These are phyloP conservation scores for Eidolon helvum DNA, from an alignment of 2,113 vertebrate species.

Conservation along the genomic window DNA sequence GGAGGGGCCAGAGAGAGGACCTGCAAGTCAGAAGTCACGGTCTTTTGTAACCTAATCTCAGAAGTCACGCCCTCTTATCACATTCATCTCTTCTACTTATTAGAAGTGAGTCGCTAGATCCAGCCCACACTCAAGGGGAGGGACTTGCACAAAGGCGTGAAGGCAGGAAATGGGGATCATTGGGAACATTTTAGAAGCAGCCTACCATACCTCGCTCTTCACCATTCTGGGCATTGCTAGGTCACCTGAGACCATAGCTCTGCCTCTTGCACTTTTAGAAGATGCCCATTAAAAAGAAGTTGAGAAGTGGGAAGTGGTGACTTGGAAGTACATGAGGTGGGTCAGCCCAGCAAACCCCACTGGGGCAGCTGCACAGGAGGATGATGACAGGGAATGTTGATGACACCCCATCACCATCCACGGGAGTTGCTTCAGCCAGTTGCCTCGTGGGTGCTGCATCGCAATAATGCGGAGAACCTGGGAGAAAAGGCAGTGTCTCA, in stretches of 20 bases:
- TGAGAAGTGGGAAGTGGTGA: background rate
- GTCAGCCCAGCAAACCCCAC: rapidly evolving
- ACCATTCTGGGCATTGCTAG: rapidly evolving
- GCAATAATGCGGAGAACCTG: background rate
- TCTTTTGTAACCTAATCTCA: background rate
- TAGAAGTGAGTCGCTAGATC: background rate
- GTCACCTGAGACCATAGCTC: background rate
- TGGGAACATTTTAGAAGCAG: background rate
- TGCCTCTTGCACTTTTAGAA: background rate
- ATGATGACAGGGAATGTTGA: background rate
- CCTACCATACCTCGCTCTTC: background rate
- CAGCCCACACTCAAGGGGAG: background rate
- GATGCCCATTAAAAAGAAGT: background rate
- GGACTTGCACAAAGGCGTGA: rapidly evolving
- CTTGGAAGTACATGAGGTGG: background rate
- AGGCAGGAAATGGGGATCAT: rapidly evolving
- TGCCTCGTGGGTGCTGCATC: rapidly evolving
- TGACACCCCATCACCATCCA: background rate
- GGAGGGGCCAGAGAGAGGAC: background rate
- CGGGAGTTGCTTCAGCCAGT: background rate
- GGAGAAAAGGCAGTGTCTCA: background rate
- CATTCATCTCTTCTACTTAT: rapidly evolving
- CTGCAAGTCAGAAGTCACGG: background rate
- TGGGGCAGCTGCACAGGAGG: rapidly evolving
- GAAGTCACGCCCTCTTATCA: background rate